Conservation (phyloP, 1,140 invertebrate species). For the Limonius californicus region DNA sequence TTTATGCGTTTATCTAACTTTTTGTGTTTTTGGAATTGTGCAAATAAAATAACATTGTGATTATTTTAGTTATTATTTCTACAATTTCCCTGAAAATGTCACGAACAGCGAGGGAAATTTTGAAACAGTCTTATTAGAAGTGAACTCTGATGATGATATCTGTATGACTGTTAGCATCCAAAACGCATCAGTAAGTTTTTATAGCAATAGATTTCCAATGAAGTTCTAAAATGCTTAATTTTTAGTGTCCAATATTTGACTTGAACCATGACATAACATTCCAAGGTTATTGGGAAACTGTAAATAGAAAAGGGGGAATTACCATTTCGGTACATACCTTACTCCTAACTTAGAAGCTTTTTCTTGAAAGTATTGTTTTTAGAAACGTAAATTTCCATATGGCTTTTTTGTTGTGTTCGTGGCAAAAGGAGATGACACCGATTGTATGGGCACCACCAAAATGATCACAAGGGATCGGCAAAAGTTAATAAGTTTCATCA, state of each 20-base stretch:
- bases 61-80: slow-evolving; percentile 42
- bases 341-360: slow-evolving; percentile 9
- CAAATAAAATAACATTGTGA: neutral
- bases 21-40: too few relatives aligned
- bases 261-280: slow-evolving; percentile 67
- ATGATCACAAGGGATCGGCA: slow-evolving; percentile 40
- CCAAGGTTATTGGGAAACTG: slow-evolving; percentile 68
- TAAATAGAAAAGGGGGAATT: slow-evolving; percentile 67
- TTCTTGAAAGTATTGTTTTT: slow-evolving; percentile 28
- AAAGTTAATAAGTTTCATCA: slow-evolving; percentile 55
- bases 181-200: slow-evolving; percentile 60
- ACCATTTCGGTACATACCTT: slow-evolving; percentile 61
- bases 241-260: slow-evolving; percentile 73
- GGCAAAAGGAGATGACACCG: slow-evolving; percentile 69
- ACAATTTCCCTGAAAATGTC: slow-evolving; percentile 53
- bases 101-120: slow-evolving; percentile 47
- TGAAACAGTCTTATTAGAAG: slow-evolving; percentile 62
- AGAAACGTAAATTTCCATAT: slow-evolving; percentile 64
- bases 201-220: too few relatives aligned
- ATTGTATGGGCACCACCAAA: slow-evolving; percentile 55
- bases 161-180: slow-evolving; percentile 74
- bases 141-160: slow-evolving; percentile 59
- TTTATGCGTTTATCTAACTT: too few relatives aligned
- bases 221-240: too few relatives aligned
- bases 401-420: slow-evolving; percentile 82